phyloP scores from a whole-genome alignment of 64 coral and sea anemone species.

The Anthopleura sola region DNA sequence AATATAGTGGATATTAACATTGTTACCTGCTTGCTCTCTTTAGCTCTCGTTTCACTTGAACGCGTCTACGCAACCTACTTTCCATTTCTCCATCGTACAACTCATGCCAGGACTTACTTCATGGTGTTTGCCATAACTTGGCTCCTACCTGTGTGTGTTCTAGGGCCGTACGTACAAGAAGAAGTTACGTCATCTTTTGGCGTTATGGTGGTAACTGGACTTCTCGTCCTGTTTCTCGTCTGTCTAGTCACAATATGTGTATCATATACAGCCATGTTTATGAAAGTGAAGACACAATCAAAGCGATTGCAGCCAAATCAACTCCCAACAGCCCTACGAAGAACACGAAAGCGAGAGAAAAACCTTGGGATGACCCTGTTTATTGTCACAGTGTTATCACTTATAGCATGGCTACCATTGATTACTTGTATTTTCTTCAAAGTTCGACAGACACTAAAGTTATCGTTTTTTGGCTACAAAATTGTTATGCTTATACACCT shows the following conservation, averaged over 20 bases:
- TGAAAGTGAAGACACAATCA: not conserved
- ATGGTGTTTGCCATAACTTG: not conserved
- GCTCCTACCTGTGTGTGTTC: not conserved
- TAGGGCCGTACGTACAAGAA: not conserved
- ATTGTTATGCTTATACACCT: not conserved
- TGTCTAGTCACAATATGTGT: not conserved
- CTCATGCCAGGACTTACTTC: not conserved
- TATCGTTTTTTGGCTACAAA: not conserved
- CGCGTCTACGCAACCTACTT: not conserved
- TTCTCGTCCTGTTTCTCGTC: not conserved
- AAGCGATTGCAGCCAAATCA: not conserved
- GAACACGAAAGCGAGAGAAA: not conserved
- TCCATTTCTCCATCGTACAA: conserved; percentile 2
- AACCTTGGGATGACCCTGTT: not conserved
- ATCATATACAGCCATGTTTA: not conserved
- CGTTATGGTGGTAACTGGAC: not conserved
- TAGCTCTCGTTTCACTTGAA: not conserved
- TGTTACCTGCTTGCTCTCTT: not conserved
- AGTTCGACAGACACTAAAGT: too few species aligned
- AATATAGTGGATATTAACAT: not conserved
- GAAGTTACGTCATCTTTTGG: not conserved
- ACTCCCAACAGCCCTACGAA: not conserved
- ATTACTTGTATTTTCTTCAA: not conserved
- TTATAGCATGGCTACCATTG: not conserved
- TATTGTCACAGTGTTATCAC: not conserved